A percentile compares a stretch with the other conserved stretches of the same genome.
phyloP scores from a whole-genome alignment of 2,888 invertebrate genomes.

The Watsonalla binaria region DNA sequence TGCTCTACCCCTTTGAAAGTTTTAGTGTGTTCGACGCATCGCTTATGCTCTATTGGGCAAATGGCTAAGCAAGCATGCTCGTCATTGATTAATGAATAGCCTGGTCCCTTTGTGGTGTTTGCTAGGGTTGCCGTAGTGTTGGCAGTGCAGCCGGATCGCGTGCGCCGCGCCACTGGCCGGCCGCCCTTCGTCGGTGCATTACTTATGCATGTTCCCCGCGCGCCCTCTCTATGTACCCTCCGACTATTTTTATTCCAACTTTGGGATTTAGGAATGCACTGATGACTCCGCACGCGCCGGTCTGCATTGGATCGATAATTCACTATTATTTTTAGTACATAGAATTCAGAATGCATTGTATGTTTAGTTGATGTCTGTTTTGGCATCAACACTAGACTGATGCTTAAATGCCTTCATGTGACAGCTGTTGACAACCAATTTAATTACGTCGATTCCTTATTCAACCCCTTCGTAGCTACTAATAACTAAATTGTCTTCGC shows the following conservation, averaged over 20 bases:
- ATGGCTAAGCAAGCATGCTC: slow-evolving; percentile 30
- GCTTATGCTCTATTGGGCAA: slow-evolving; percentile 15
- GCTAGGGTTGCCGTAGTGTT: slow-evolving; percentile 47
- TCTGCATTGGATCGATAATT: slow-evolving; percentile 41
- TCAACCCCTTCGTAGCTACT: slow-evolving; percentile 10
- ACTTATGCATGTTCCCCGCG: slow-evolving; percentile 68
- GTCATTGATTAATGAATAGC: slow-evolving; percentile 62
- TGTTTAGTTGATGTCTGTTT: too few species aligned
- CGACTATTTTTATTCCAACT: slow-evolving; percentile 61
- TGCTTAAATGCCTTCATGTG: too few species aligned
- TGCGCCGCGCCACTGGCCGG: slow-evolving; percentile 39
- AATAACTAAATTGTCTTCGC: slow-evolving; percentile 7
- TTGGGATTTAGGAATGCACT: slow-evolving; percentile 61
- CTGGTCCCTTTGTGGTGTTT: slow-evolving; percentile 39
- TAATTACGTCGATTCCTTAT: too few species aligned
- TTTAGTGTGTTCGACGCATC: not conserved
- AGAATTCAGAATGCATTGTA: too few species aligned
- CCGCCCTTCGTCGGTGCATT: slow-evolving; percentile 69
- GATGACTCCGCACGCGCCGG: slow-evolving; percentile 54
- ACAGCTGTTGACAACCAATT: too few species aligned
- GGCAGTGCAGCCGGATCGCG: slow-evolving; percentile 60
- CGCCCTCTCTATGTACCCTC: slow-evolving; percentile 36
- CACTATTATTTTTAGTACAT: not conserved
- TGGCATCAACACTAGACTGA: too few species aligned
- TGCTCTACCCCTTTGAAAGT: not conserved